Percentiles rank a stretch among this genome's conserved stretches.
Evolutionary conservation across 92 coral and sea anemone species (phyloP).

Genomic region (Porites lobata): DNA sequence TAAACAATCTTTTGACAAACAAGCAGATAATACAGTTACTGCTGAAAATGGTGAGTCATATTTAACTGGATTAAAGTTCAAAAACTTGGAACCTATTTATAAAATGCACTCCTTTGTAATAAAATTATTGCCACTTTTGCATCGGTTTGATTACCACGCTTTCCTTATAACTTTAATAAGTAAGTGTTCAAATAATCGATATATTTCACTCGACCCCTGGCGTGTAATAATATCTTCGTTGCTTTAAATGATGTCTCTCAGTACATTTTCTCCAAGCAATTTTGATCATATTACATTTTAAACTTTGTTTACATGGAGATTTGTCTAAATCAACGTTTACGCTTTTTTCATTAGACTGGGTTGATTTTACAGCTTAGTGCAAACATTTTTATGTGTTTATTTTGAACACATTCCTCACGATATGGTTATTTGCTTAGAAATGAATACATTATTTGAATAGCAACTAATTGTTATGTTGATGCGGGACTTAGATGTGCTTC

Average conservation of each 20-base stretch:
- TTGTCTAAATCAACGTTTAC: background rate
- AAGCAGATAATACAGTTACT: background rate
- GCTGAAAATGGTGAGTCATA: slow-evolving; percentile 11
- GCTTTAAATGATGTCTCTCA: background rate
- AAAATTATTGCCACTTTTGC: no score
- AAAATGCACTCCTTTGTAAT: no score
- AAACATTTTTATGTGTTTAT: slow-evolving; percentile 21
- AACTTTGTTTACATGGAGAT: background rate
- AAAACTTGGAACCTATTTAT: background rate
- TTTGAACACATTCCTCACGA: slow-evolving; percentile 9
- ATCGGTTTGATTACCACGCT: no score
- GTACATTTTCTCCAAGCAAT: background rate
- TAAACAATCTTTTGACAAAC: slow-evolving; percentile 6
- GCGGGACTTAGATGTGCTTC: background rate
- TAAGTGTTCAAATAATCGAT: background rate
- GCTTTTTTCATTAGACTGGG: background rate
- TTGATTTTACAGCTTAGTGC: background rate
- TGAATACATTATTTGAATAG: slow-evolving; percentile 13
- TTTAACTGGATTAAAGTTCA: background rate
- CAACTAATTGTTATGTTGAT: slow-evolving; percentile 35
- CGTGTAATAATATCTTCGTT: background rate
- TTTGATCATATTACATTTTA: background rate
- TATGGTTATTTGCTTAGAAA: slow-evolving; percentile 8
- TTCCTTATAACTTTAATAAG: background rate
- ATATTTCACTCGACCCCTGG: background rate